Evolutionary conservation across 2,797 vertebrate genomes (phyloP), one percentile per base, ranked within the genome.

Genomic region (Typhlichthys eigenmanni): DNA sequence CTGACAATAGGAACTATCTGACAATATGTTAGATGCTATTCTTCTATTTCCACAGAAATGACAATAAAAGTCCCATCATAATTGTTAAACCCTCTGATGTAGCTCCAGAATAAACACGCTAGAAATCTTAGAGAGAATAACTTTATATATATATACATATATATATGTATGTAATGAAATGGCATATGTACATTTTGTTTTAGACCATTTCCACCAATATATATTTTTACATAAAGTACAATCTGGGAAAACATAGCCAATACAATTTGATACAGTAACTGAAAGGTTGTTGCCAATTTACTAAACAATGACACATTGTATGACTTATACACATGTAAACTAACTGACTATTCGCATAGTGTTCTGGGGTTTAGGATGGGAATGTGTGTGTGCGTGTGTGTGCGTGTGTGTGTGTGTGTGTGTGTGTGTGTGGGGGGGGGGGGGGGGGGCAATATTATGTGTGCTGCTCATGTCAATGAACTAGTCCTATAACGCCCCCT

Each of bases 401-500:
- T 24, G 24, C 3, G 24, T 24, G 24, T 24, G 19, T 3, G 19
- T 19, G 19, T 19, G 19, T 19, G 19, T 19, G 19, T 19, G 19
- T 19, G 19, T 19, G 19, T 19, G 13, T 12, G 45, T 19, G 17
- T 1, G 17, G 1, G 17, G 17, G 17, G 17, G 11, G 47, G n/a
- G n/a, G n/a, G 47, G 12, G 47, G 43, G 47, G 47, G 55, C 69
- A 67, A 8, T 62, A 69, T 60, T 66, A 55, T 34, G 59, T 69
- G 63, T 63, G 43, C 52, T 68, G 77, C 69, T 65, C 2, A 72
- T 24, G 13, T 53, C 73, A 43, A 13, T 62, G 24, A 63, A 74
- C 71, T 58, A 54, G 61, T 7, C 7, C 38, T 43, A 43, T 8
- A 71, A 66, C 73, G 62, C 79, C 80, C 68, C 72, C 60, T 13